Percentiles rank a stretch among this genome's conserved stretches.
Conservation (phyloP, 2,113 vertebrate species). For the Danio rerio region GRCz12tu NC_133180.1:28876501-28877000, state of each 20-base stretch:
- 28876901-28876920: background rate
- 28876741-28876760: slow-evolving; percentile 63
- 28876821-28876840: background rate
- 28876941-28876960: background rate
- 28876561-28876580: background rate
- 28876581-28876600: background rate
- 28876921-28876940: no score
- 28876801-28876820: background rate
- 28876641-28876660: slow-evolving; percentile 81
- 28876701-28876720: slow-evolving; percentile 87
- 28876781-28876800: background rate
- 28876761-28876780: slow-evolving; percentile 58
- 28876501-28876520: no score
- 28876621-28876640: background rate
- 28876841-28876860: background rate
- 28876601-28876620: background rate
- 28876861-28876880: background rate
- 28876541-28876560: no score
- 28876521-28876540: no score
- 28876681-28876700: slow-evolving; percentile 93
- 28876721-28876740: slow-evolving; percentile 89
- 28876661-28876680: slow-evolving; percentile 89
- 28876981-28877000: background rate
- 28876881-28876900: background rate
- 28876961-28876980: background rate